Evolutionary conservation across 2,888 invertebrate genomes (phyloP).

Genomic region (Arctia plantaginis): DNA sequence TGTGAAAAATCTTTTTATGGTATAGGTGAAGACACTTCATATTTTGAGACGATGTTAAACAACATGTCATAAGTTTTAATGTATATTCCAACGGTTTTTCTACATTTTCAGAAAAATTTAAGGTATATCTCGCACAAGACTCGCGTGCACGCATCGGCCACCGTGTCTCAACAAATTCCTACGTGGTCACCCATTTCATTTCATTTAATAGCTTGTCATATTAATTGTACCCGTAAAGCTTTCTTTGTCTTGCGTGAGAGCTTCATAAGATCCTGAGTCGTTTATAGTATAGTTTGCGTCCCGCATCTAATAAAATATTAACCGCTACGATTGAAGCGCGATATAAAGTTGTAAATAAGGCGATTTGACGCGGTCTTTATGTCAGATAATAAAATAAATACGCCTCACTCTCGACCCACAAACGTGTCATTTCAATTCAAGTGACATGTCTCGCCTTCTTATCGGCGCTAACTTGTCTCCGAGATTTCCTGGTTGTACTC

Average conservation of each 20-base stretch:
- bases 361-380: conserved; percentile 51
- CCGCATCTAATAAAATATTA: conserved; percentile 59
- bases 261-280: conserved; percentile 67
- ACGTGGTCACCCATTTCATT: conserved; percentile 74
- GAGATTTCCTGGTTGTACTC: conserved; percentile 72
- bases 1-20: too few relatives aligned
- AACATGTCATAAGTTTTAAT: too few relatives aligned
- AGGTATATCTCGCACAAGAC: conserved; percentile 30
- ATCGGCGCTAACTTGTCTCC: conserved; percentile 63
- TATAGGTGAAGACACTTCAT: too few relatives aligned
- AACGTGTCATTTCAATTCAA: conserved; percentile 66
- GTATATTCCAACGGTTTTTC: too few relatives aligned
- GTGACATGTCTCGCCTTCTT: conserved; percentile 62
- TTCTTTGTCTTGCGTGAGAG: conserved; percentile 60
- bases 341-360: conserved; percentile 65
- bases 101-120: background rate
- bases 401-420: conserved; percentile 56
- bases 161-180: conserved; percentile 59
- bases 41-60: too few relatives aligned
- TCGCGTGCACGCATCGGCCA: conserved; percentile 47
- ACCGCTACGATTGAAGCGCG: conserved; percentile 57
- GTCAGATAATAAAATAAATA: conserved; percentile 54
- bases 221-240: conserved; percentile 53
- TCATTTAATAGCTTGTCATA: conserved; percentile 75
- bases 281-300: conserved; percentile 65